phyloP scores from a whole-genome alignment of 1,140 invertebrate species.

The Habropoda laboriosa region DNA sequence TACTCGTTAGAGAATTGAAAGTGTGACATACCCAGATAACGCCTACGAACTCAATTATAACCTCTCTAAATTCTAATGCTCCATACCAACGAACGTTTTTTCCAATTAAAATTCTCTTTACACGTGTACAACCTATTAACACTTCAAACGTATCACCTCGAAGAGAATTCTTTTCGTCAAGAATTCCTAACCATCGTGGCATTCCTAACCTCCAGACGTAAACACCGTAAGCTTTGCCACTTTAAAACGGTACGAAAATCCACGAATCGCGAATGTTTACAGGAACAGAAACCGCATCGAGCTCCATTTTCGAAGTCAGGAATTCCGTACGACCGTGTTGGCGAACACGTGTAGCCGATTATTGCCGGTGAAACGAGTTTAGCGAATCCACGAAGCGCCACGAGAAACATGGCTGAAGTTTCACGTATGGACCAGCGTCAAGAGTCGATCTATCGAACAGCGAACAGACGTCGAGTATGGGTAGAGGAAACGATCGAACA shows the following conservation, averaged over 20 bases:
- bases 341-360: constrained; percentile 28
- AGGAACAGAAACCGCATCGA: too few relatives aligned
- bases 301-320: background rate
- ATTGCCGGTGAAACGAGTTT: constrained; percentile 32
- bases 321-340: background rate
- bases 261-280: background rate
- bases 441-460: background rate
- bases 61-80: too few relatives aligned
- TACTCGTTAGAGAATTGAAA: too few relatives aligned
- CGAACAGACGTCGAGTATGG: background rate
- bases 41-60: too few relatives aligned
- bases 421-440: background rate
- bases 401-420: constrained; percentile 11
- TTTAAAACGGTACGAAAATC: background rate
- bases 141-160: background rate
- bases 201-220: background rate
- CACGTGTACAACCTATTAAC: background rate
- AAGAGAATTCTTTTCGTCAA: background rate
- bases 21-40: too few relatives aligned
- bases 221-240: background rate
- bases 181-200: too few relatives aligned
- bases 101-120: background rate
- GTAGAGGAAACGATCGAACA: background rate
- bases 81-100: too few relatives aligned
- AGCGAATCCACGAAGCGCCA: constrained; percentile 46